Evolutionary conservation across 2,113 vertebrate genomes (phyloP), one percentile per base, ranked within the genome.

Genomic region (Onychostoma macrolepis): DNA sequence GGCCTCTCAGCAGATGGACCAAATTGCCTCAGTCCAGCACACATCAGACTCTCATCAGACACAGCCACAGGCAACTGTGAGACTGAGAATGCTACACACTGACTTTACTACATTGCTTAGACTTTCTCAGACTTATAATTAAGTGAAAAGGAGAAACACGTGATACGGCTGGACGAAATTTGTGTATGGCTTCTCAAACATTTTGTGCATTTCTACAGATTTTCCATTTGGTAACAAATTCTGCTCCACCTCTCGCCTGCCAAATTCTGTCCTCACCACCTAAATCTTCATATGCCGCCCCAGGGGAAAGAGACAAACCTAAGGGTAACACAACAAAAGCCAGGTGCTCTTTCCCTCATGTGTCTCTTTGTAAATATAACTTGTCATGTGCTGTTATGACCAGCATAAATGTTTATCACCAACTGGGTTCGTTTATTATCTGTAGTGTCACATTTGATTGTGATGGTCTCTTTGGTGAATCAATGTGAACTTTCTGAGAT

Each of bases 311-410:
- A 58, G 15, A 53, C 50, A 36, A 21, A 87, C 69, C 9, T 24
- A 13, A 76, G 10, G 78, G 74, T 85, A 87, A 81, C 36, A 71
- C 83, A 82, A 89, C 88, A 84, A 86, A 86, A 87, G 89, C 83
- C 83, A 87, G 85, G 87, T 79, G 69, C 85, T 80, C 30, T 61
- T 83, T 88, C 80, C 87, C 89, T 93, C 88, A 71, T 80, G 83
- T 86, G n/a, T 87, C 88, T 88, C 90, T 91, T 92, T 92, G 90
- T 91, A 88, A 93, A 92, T 91, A 92, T 91, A 92, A 94, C 93
- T 93, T 94, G 94, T 94, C 93, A 92, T 93, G 91, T 91, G 87
- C 30, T 89, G 94, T 95, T 92, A 95, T 77, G 90, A 92, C 92
- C 92, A 92, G 45, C 10, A 88, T 84, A 56, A 86, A 93, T 90